phyloP scores from a whole-genome alignment of 2,888 invertebrate genomes.

The Tribolium freemani region DNA sequence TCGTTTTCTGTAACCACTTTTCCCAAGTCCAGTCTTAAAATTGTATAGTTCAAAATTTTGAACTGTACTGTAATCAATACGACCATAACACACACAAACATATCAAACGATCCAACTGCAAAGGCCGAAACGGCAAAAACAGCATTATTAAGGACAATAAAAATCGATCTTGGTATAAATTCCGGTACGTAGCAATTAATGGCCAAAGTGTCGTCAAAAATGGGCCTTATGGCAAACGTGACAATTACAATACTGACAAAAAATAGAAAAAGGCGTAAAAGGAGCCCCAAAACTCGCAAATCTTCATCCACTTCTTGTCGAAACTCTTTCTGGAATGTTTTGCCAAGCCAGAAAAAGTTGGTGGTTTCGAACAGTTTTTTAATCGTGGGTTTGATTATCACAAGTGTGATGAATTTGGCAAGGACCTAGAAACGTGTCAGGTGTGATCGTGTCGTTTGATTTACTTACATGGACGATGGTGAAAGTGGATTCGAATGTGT shows the following conservation, averaged over 20 bases:
- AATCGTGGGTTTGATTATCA: not conserved
- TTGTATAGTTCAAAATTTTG: conserved; percentile 5
- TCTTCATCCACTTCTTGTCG: not conserved
- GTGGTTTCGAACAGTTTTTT: not conserved
- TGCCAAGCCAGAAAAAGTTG: not conserved
- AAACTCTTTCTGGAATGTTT: not conserved
- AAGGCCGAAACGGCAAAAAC: conserved; percentile 1
- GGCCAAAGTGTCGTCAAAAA: conserved; percentile 1
- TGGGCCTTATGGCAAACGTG: not conserved
- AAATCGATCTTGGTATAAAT: not conserved
- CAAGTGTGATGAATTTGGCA: not conserved
- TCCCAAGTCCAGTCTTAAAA: not conserved
- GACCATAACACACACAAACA: conserved; percentile 10
- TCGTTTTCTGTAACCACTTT: not conserved
- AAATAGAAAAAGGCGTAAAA: not conserved
- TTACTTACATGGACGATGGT: conserved; percentile 12
- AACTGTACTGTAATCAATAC: not conserved
- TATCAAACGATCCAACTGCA: conserved; percentile 12
- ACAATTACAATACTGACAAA: conserved; percentile 1
- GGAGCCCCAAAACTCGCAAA: not conserved
- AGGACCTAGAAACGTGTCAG: not conserved
- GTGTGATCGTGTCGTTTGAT: not conserved
- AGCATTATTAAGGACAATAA: conserved; percentile 2
- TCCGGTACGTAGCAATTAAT: conserved; percentile 10
- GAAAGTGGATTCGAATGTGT: conserved; percentile 19